Conservation (phyloP, 2,888 invertebrate genomes). For the Drosophila helvetica region DNA sequence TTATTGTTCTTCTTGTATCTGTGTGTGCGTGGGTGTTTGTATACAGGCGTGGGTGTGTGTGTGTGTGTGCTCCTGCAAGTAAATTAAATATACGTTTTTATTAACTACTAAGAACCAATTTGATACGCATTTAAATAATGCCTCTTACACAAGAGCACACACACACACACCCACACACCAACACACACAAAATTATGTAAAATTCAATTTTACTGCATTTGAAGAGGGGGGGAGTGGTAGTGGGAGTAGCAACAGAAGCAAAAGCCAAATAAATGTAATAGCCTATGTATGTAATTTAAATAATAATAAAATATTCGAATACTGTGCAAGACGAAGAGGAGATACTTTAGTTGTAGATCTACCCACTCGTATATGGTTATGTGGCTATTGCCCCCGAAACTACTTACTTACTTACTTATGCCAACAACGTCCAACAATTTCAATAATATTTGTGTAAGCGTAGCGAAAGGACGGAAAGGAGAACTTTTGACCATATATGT, state of each 20-base stretch:
- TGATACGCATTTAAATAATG: slow-evolving; percentile 78
- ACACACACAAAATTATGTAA: slow-evolving; percentile 61
- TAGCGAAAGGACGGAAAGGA: slow-evolving; percentile 8
- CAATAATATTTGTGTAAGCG: slow-evolving; percentile 76
- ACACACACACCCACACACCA: slow-evolving; percentile 37
- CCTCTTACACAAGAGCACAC: slow-evolving; percentile 50
- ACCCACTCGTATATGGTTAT: slow-evolving; percentile 10
- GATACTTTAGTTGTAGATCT: slow-evolving; percentile 22
- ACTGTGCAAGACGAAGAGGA: slow-evolving; percentile 10
- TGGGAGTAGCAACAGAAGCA: slow-evolving; percentile 35
- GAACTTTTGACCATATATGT: slow-evolving; percentile 21
- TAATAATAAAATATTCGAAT: slow-evolving; percentile 31
- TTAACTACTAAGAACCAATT: slow-evolving; percentile 80
- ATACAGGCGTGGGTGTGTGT: slow-evolving; percentile 17
- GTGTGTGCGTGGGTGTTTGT: slow-evolving; percentile 29
- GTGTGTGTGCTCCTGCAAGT: slow-evolving; percentile 56
- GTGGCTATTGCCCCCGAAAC: slow-evolving; percentile 49
- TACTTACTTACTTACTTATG: slow-evolving; percentile 75
- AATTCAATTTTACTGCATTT: slow-evolving; percentile 70
- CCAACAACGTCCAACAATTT: slow-evolving; percentile 79
- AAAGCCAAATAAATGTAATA: slow-evolving; percentile 77
- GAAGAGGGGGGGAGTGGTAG: slow-evolving; percentile 5
- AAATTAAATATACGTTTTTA: slow-evolving; percentile 80
- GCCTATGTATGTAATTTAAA: slow-evolving; percentile 44
- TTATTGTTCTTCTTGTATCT: slow-evolving; percentile 75